phyloP scores from a whole-genome alignment of 2,113 vertebrate genomes.

The Acrocephalus kingi region DNA sequence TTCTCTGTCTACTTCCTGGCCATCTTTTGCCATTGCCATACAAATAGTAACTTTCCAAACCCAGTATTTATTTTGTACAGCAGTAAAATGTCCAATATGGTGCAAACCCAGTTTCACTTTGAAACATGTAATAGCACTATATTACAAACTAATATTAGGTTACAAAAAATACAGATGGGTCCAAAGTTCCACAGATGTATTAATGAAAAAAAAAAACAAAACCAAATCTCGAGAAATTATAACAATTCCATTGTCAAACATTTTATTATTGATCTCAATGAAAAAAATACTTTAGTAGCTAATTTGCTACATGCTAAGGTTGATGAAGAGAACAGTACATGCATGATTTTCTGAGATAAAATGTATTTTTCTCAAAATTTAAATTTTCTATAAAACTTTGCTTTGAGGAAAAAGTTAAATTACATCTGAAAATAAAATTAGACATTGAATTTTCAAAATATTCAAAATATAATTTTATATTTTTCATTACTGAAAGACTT shows the following conservation, averaged over 20 bases:
- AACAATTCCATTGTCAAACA: not conserved
- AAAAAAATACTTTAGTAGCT: not conserved
- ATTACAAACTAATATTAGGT: not conserved
- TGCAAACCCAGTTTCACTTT: not conserved
- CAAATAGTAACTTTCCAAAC: not conserved
- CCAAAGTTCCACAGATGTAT: not conserved
- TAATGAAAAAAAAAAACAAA: not conserved
- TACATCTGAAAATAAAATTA: not conserved
- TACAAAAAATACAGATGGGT: not conserved
- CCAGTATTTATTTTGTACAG: not conserved
- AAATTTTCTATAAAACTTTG: not conserved
- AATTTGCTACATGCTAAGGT: not conserved
- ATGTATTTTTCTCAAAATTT: not conserved
- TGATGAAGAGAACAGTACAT: not conserved
- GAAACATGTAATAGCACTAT: not conserved
- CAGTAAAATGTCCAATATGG: not conserved
- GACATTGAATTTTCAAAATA: not conserved
- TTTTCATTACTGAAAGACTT: not conserved
- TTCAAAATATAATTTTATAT: not conserved
- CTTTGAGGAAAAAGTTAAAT: not conserved
- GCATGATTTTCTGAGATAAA: not conserved
- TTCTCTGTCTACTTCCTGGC: not conserved
- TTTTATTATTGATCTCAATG: not conserved
- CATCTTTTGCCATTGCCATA: not conserved
- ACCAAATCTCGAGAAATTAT: not conserved